These are phyloP conservation scores for Falco punctatus DNA, from an alignment of 2,113 vertebrate genomes.

Conservation along the genomic window DNA sequence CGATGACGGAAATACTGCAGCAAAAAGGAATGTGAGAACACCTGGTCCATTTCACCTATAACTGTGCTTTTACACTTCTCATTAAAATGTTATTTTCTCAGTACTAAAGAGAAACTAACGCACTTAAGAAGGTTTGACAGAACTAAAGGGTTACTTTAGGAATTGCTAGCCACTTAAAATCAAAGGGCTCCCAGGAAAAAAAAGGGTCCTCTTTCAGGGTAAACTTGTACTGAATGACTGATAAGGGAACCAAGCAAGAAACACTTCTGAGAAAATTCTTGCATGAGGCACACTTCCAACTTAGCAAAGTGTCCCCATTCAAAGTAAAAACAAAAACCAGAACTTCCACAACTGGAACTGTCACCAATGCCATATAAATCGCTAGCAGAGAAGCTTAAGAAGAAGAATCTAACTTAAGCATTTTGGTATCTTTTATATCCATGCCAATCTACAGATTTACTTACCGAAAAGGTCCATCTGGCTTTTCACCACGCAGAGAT, in stretches of 20 bases:
- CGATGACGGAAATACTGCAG: not conserved
- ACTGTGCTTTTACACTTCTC: not conserved
- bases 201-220: not conserved
- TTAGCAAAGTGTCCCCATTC: not conserved
- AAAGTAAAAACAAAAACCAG: not conserved
- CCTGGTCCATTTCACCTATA: not conserved
- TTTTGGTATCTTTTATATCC: not conserved
- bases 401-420: not conserved
- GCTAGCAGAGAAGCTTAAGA: not conserved
- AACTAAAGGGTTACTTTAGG: not conserved
- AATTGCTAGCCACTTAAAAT: not conserved
- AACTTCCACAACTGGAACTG: not conserved
- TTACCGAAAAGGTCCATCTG: slow-evolving; percentile 79
- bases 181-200: not conserved
- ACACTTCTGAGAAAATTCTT: not conserved
- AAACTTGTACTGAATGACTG: not conserved
- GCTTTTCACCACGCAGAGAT: slow-evolving; percentile 77
- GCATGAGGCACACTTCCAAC: not conserved
- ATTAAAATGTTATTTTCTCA: not conserved
- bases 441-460: slow-evolving; percentile 35
- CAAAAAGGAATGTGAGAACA: not conserved
- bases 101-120: not conserved
- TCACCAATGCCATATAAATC: rapidly evolving
- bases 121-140: not conserved
- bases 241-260: not conserved